Conservation (phyloP, 64 coral and sea anemone genomes). For the Actinia equina region DNA sequence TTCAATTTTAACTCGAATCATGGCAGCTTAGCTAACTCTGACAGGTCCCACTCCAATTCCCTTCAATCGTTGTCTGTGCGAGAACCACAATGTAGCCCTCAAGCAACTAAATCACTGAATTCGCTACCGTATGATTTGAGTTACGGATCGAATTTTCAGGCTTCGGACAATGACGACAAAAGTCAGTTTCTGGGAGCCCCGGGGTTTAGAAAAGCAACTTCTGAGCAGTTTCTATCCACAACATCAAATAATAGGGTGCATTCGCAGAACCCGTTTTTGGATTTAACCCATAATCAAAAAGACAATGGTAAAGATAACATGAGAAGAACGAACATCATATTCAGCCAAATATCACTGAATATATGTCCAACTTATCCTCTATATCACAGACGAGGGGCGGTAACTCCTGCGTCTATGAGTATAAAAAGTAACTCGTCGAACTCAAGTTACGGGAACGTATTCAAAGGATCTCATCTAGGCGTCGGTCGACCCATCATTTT, state of each 20-base stretch:
- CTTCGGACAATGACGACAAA: neutral
- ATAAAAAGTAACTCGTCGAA: constrained; percentile 84
- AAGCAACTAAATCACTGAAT: constrained; percentile 43
- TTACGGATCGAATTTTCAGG: constrained; percentile 19
- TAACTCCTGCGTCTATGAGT: constrained; percentile 77
- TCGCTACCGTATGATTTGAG: constrained; percentile 39
- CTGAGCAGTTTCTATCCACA: neutral
- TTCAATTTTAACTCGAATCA: constrained; percentile 47
- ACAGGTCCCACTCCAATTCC: constrained; percentile 54
- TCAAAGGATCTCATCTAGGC: constrained; percentile 41
- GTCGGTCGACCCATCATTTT: constrained; percentile 76
- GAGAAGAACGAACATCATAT: constrained; percentile 7
- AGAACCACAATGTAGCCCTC: constrained; percentile 42
- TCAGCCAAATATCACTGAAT: constrained; percentile 13
- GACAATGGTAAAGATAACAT: neutral
- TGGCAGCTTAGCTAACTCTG: constrained; percentile 20
- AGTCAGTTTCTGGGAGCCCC: neutral
- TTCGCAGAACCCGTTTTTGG: neutral
- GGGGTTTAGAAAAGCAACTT: neutral
- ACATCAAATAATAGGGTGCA: neutral
- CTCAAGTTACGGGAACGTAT: constrained; percentile 62
- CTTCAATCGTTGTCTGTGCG: constrained; percentile 60
- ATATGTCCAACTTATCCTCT: constrained; percentile 35
- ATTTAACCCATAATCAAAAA: neutral
- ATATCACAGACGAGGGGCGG: constrained; percentile 77